phyloP scores from a whole-genome alignment of 2,888 invertebrate species.

The Xanthorhoe spadicearia region DNA sequence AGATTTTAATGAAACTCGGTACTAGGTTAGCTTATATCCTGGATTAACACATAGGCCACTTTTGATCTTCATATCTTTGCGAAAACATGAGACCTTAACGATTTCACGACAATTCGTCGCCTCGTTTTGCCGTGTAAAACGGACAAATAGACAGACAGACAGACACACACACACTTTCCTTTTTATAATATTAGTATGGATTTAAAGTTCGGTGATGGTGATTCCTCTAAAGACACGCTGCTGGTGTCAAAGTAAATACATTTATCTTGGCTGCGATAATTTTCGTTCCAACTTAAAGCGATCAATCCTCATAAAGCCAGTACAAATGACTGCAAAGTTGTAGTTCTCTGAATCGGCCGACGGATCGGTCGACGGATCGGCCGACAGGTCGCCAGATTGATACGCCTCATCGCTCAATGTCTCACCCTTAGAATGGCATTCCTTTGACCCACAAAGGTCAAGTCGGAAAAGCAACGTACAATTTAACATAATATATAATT shows the following conservation, averaged over 20 bases:
- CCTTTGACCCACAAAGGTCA: not conserved
- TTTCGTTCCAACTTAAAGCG: not conserved
- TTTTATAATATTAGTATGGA: too few relatives aligned
- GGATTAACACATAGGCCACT: too few relatives aligned
- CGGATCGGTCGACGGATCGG: not conserved
- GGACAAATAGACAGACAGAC: too few relatives aligned
- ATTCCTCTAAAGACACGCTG: not conserved
- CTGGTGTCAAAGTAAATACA: not conserved
- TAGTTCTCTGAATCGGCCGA: not conserved
- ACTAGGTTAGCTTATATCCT: too few relatives aligned
- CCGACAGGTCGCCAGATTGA: not conserved
- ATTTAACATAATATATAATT: not conserved
- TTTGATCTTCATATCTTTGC: too few relatives aligned
- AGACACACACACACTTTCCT: too few relatives aligned
- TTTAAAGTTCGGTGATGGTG: too few relatives aligned
- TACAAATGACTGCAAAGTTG: constrained; percentile 4
- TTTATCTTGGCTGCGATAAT: not conserved
- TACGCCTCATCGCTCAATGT: not conserved
- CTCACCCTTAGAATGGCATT: not conserved
- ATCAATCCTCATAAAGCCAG: not conserved
- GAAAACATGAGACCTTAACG: too few relatives aligned
- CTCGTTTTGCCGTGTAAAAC: too few relatives aligned
- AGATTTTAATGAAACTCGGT: too few relatives aligned
- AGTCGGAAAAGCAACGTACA: not conserved
- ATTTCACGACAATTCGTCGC: too few relatives aligned